Percentiles rank a stretch among this genome's conserved stretches.
These are phyloP conservation scores for Neodon shergylaensis DNA, from an alignment of 2,113 vertebrate genomes.

Conservation along the genomic window DNA sequence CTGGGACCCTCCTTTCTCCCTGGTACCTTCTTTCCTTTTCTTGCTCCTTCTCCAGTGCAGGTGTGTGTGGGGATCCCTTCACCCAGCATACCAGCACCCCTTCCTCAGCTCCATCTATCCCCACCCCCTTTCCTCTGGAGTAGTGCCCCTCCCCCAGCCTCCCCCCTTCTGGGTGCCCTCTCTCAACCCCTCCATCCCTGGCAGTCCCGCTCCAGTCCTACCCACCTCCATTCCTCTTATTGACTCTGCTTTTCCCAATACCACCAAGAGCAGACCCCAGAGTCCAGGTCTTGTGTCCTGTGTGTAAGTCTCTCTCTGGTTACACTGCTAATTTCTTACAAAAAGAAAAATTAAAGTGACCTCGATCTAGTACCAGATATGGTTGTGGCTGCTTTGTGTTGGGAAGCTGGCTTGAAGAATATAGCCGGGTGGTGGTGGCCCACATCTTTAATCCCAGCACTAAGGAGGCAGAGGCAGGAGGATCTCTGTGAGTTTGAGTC, in stretches of 20 bases:
- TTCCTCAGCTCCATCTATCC: not conserved
- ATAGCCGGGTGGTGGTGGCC: too few relatives aligned
- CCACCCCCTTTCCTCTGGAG: not conserved
- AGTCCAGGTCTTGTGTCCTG: not conserved
- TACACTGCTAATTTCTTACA: constrained; percentile 60
- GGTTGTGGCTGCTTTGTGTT: constrained; percentile 55
- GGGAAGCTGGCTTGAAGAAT: not conserved
- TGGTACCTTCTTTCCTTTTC: constrained; percentile 40
- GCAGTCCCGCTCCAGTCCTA: not conserved
- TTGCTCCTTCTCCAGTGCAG: constrained; percentile 7
- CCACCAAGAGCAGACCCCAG: not conserved
- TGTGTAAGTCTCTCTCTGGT: constrained; percentile 25
- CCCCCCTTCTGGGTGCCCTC: not conserved
- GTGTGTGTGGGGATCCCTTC: not conserved
- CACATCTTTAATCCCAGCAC: too few relatives aligned
- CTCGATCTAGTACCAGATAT: constrained; percentile 63
- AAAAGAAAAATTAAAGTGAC: constrained; percentile 79
- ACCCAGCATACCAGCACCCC: not conserved
- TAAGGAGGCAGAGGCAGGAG: too few relatives aligned
- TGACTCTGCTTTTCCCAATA: not conserved
- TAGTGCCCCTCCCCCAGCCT: not conserved
- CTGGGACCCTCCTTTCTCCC: constrained; percentile 25
- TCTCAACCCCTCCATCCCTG: not conserved
- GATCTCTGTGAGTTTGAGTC: too few relatives aligned
- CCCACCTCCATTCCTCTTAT: not conserved